Base-by-base conservation (phyloP, 2,113 vertebrate species). In the Grammatotria lemairii region DNA sequence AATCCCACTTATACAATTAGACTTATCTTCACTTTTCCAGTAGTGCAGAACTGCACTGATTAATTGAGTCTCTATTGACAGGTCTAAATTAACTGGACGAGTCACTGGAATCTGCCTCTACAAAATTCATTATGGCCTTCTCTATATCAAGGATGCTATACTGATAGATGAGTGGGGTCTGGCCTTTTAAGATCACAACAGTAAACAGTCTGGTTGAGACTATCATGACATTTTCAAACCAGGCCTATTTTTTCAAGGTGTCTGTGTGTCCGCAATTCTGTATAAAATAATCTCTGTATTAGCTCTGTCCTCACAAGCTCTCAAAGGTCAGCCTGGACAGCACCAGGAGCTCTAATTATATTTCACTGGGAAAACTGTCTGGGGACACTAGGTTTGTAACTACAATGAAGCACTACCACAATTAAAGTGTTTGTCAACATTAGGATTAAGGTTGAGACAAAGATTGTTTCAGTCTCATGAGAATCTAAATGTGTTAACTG, bases 1-100 rank as follows among this genome's bases (percentile, higher is more conserved):
- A 93, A 94, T 93, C 89, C 86, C 92, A 87, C 86, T 93, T 94
- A 93, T 83, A 88, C 89, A 90, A 93, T 94, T 93, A 92, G 87
- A 93, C 88, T 86, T 89, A 92, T 88, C 55, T 79, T 80, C 83
- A 65, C 54, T 91, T 85, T 84, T 87, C 85, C 81, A 87, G 49
- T 33, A 19, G 65, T 83, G 90, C 85, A 85, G 85, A 84, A 57
- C 75, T 2, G 21, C 21, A 54, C 68, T 93, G 86, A 93, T 91
- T 90, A 82, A 95, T 90, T 85, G 70, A 90, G 70, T 87, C 88
- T 86, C 73, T 85, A 90, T 89, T 94, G 92, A 90, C 92, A 90
- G 55, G 26, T 85, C 82, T 94, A 89, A 92, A 87, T 93, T 90
- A 90, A 91, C 81, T 54, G 85, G 85, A 91, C 35, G 81, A 58